Evolutionary conservation across 2,113 vertebrate genomes (phyloP).

Genomic region (Pionites leucogaster): DNA sequence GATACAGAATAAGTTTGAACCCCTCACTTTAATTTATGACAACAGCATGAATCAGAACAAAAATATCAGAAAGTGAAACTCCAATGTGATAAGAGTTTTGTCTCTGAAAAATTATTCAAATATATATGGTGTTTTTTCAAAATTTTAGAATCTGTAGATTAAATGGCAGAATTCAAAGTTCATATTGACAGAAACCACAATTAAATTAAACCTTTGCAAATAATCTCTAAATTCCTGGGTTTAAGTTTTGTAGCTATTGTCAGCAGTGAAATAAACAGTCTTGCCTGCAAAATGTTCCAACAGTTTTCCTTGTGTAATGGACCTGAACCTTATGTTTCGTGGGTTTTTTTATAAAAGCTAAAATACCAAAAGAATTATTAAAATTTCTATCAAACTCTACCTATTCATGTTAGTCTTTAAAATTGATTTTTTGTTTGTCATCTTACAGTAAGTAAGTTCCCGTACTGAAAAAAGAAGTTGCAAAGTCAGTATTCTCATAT

Average conservation of each 20-base stretch:
- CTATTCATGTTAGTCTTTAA: neutral
- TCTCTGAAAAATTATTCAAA: neutral
- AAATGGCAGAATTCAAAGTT: neutral
- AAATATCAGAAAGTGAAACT: neutral
- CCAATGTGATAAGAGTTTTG: neutral
- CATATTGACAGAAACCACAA: neutral
- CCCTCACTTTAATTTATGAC: neutral
- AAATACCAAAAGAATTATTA: neutral
- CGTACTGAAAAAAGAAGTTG: neutral
- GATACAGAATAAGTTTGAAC: neutral
- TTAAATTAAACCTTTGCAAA: neutral
- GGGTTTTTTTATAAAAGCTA: neutral
- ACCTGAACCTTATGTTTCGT: neutral
- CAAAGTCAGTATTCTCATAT: neutral
- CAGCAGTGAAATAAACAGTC: neutral
- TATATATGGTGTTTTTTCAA: rapidly evolving
- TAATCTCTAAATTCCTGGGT: neutral
- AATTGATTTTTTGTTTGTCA: neutral
- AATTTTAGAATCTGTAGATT: neutral
- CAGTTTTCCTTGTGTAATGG: neutral
- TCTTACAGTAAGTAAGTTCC: neutral
- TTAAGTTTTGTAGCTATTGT: neutral
- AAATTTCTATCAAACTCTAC: neutral
- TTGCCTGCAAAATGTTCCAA: neutral
- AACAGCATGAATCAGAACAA: neutral